Percentiles rank a stretch among this genome's conserved stretches.
phyloP scores from a whole-genome alignment of 2,797 vertebrate species.

The Sebastes nivosus region DNA sequence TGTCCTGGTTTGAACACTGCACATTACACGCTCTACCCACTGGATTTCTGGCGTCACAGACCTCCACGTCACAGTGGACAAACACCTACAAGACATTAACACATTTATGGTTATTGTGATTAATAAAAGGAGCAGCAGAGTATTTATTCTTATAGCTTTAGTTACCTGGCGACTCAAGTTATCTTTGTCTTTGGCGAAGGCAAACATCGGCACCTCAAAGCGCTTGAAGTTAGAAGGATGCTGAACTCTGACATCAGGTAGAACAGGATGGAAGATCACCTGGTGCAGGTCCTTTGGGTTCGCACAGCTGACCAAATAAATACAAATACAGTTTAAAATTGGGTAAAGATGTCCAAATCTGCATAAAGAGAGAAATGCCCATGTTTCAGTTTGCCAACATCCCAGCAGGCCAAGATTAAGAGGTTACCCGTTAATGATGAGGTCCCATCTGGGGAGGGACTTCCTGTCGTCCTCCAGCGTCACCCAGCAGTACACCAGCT shows the following conservation, averaged over 20 bases:
- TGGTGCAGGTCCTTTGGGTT: slow-evolving; percentile 58
- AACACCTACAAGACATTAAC: slow-evolving; percentile 73
- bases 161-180: slow-evolving; percentile 71
- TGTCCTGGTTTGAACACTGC: slow-evolving; percentile 61
- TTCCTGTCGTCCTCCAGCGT: slow-evolving; percentile 45
- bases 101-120: no score
- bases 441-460: slow-evolving; percentile 72
- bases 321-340: not conserved
- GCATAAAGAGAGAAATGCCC: not conserved
- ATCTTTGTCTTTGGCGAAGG: slow-evolving; percentile 68
- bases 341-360: not conserved
- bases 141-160: not conserved
- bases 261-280: slow-evolving; percentile 69
- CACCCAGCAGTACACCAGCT: slow-evolving; percentile 79
- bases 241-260: slow-evolving; percentile 67
- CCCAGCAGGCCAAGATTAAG: not conserved
- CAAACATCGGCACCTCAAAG: slow-evolving; percentile 85
- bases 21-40: slow-evolving; percentile 64
- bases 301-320: slow-evolving; percentile 60
- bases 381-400: not conserved
- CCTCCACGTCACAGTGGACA: slow-evolving; percentile 83
- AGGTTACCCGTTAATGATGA: slow-evolving; percentile 75
- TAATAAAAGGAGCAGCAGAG: not conserved
- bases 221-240: slow-evolving; percentile 83
- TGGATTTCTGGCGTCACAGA: slow-evolving; percentile 77